Evolutionary conservation across 64 coral and sea anemone genomes (phyloP), one percentile per base, ranked within the genome.

Genomic region (Pachyseris speciosa): DNA sequence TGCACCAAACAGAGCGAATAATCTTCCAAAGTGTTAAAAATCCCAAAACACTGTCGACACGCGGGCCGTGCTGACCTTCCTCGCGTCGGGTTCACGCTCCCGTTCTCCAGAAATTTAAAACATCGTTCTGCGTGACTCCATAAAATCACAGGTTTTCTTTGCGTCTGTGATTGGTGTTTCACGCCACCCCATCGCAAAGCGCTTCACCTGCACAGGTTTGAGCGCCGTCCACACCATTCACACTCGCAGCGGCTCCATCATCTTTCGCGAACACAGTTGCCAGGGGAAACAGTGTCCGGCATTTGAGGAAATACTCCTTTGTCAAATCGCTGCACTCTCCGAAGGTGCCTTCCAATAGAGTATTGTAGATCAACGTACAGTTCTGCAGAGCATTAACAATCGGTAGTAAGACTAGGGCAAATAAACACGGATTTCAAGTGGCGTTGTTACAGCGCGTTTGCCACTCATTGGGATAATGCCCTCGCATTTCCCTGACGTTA

Each of bases 341-440:
- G 47, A 92, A 92, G 29, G 80, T 70, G 0, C 79, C 89, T 32
- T 85, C 69, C 15, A 69, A 69, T 31, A 92, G 30, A 3, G 89
- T 47, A 15, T 92, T 85, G 80, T 84, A 92, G 13, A 92, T 83
- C 52, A 61, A n/a, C 20, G 89, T 92, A 39, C 89, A 92, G 70
- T 84, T 92, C 89, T 92, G 34, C 19, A n/a, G 12, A 28, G 73
- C 25, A 61, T 7, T 22, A 71, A 51, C 3, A 64, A 85, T n/a
- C 9, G 25, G 15, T 44, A 44, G 22, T 1, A 20, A 3, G 3
- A 15, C 8, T 13, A 20, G 16, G 9, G 22, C 19, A 4, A 57
- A 9, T 57, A 20, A 20, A 57, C 19, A 20, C 59, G 7, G 0
- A 61, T 26, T 25, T 17, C 5, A 61, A 61, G 8, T 7, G 52